Evolutionary conservation across 2,888 invertebrate genomes (phyloP).

Genomic region (Drosophila siamana): DNA sequence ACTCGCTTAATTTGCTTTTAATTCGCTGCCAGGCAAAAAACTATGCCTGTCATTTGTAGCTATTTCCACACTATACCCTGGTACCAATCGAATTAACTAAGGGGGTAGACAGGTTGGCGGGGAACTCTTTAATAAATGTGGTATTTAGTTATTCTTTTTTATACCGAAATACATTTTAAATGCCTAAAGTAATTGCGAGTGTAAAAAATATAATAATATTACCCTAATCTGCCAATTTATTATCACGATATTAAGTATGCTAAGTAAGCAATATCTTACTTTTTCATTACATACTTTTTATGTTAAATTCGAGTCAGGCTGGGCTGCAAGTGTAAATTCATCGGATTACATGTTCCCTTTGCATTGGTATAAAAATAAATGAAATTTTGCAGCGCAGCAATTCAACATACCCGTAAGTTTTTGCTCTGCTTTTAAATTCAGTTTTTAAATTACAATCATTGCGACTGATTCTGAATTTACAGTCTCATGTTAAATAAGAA

Average conservation of each 20-base stretch:
- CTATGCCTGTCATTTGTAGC: constrained; percentile 22
- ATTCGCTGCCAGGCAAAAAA: constrained; percentile 46
- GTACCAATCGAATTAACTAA: not conserved
- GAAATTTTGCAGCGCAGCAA: not conserved
- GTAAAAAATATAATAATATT: too few species aligned
- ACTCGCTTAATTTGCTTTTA: constrained; percentile 69
- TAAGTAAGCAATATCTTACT: too few species aligned
- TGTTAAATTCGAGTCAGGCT: constrained; percentile 1
- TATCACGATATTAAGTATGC: too few species aligned
- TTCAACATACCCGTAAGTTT: not conserved
- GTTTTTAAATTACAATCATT: not conserved
- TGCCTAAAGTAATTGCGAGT: too few species aligned
- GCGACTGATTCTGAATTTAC: not conserved
- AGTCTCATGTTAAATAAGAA: too few species aligned
- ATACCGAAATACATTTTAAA: too few species aligned
- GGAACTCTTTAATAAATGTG: too few species aligned
- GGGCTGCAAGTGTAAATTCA: constrained; percentile 12
- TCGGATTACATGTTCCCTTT: not conserved
- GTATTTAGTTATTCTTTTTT: too few species aligned
- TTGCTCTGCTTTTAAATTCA: not conserved
- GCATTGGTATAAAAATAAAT: not conserved
- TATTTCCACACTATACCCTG: not conserved
- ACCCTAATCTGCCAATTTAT: too few species aligned
- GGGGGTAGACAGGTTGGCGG: too few species aligned
- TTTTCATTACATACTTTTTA: too few species aligned